phyloP scores from a whole-genome alignment of 2,797 vertebrate species.

The Stomatorhinus walkeri region DNA sequence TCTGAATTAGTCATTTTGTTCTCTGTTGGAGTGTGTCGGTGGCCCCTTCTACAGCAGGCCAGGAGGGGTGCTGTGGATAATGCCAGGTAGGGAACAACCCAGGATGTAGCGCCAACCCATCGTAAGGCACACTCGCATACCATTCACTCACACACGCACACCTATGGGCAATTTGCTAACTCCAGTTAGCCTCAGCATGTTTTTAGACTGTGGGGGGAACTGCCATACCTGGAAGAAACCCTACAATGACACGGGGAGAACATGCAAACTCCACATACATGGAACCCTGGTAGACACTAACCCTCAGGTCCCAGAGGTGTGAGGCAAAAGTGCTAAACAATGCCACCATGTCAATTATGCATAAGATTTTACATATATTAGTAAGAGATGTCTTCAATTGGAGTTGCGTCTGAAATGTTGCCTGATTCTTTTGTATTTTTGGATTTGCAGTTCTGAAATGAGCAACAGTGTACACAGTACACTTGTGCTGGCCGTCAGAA shows the following conservation, averaged over 20 bases:
- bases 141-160: not conserved
- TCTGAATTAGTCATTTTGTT: not conserved
- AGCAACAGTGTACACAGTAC: not conserved
- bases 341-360: not conserved
- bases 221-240: not conserved
- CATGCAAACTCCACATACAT: not conserved
- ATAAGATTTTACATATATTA: not conserved
- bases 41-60: not conserved
- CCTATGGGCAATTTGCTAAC: not conserved
- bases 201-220: not conserved
- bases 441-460: not conserved
- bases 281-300: not conserved
- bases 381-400: not conserved
- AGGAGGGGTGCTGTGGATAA: not conserved
- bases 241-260: not conserved
- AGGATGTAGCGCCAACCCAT: not conserved
- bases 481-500: not conserved
- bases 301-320: not conserved
- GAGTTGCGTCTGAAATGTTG: not conserved
- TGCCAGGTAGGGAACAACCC: not conserved
- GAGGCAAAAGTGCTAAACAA: not conserved
- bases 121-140: not conserved
- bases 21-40: not conserved
- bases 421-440: not conserved
- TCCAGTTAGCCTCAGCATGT: not conserved